These are phyloP conservation scores for Meta bourneti DNA, from an alignment of 2,888 invertebrate genomes.

Conservation along the genomic window DNA sequence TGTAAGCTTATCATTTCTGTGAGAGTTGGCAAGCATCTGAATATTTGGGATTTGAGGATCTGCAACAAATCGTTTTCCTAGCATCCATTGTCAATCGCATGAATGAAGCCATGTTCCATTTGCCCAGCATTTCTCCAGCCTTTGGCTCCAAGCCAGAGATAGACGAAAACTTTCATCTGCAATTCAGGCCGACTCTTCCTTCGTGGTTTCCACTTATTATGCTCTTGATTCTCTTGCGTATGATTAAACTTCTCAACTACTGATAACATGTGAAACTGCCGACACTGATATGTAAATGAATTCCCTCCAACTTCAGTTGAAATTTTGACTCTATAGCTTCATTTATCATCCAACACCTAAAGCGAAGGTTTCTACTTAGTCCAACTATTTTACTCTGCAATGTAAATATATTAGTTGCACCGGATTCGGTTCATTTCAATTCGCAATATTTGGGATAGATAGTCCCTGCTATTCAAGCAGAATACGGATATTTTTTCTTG, in stretches of 20 bases:
- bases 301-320: background rate
- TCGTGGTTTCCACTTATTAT: background rate
- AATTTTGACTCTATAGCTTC: background rate
- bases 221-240: constrained; percentile 4
- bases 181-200: background rate
- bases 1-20: background rate
- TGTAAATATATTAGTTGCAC: too few species aligned
- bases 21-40: background rate
- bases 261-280: constrained; percentile 2
- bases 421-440: too few species aligned
- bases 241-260: background rate
- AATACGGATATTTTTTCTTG: too few species aligned
- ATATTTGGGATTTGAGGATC: constrained; percentile 9
- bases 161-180: background rate
- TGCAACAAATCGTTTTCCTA: constrained; percentile 22
- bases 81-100: constrained; percentile 25
- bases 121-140: background rate
- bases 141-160: constrained; percentile 8
- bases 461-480: too few species aligned
- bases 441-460: too few species aligned
- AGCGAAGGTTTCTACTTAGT: too few species aligned
- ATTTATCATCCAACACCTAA: too few species aligned
- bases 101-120: constrained; percentile 9
- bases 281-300: background rate
- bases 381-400: too few species aligned